These are phyloP conservation scores for Corythoichthys haematopterus DNA, from an alignment of 2,113 vertebrate species.

Conservation along the genomic window DNA sequence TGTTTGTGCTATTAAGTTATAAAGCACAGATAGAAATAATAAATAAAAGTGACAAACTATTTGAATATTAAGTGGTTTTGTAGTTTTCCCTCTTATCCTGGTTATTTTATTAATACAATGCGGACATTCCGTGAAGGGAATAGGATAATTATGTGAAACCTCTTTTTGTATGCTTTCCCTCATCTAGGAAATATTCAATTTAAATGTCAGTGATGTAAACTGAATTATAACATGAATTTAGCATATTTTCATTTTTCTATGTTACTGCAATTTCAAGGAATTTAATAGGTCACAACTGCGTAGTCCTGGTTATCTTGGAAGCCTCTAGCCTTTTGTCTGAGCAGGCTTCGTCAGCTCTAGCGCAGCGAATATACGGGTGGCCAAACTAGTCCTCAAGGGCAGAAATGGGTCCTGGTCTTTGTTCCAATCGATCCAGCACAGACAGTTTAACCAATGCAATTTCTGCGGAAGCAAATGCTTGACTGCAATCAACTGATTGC, in stretches of 20 bases:
- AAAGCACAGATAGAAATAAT: slow-evolving; percentile 71
- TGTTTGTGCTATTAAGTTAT: slow-evolving; percentile 73
- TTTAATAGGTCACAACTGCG: not conserved
- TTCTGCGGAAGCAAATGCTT: too few species aligned
- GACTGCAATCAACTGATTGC: too few species aligned
- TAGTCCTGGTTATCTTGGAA: too few species aligned
- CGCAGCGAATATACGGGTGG: too few species aligned
- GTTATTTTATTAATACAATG: not conserved
- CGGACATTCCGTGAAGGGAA: too few species aligned
- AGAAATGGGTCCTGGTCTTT: too few species aligned
- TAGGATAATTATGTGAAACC: not conserved
- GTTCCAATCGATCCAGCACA: too few species aligned
- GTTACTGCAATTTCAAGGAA: not conserved
- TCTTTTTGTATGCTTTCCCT: not conserved
- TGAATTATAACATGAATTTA: not conserved
- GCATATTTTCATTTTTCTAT: not conserved
- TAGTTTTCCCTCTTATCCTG: not conserved
- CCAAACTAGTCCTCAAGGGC: too few species aligned
- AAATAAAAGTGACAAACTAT: slow-evolving; percentile 66
- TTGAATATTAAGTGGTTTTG: slow-evolving; percentile 13
- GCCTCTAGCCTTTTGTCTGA: not conserved
- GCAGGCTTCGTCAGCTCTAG: not conserved
- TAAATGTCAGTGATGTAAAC: not conserved
- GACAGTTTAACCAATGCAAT: too few species aligned
- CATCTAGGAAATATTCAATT: not conserved